Conservation (phyloP, 2,113 vertebrate genomes). For the Drymodes brunneopygia region DNA sequence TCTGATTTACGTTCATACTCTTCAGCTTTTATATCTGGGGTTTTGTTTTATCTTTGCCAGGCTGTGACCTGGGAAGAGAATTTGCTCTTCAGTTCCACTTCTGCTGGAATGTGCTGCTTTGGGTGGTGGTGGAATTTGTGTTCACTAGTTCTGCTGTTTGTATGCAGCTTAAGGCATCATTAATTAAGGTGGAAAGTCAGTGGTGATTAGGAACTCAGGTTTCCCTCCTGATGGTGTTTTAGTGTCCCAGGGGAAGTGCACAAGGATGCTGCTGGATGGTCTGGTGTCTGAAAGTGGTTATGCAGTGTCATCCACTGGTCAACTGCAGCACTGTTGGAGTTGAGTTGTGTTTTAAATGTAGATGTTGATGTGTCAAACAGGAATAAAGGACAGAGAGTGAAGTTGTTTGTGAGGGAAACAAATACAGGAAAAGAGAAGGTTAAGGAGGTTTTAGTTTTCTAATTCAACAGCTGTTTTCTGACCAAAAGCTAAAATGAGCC, state of each 20-base stretch:
- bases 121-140: background rate
- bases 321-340: background rate
- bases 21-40: background rate
- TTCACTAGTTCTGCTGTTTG: background rate
- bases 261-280: background rate
- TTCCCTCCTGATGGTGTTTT: background rate
- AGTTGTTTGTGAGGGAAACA: background rate
- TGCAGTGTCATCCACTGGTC: background rate
- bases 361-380: background rate
- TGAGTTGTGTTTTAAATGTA: background rate
- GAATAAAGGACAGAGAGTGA: background rate
- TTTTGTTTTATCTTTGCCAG: background rate
- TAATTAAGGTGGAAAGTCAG: background rate
- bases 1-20: background rate
- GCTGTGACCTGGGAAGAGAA: background rate
- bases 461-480: background rate
- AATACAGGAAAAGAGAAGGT: background rate
- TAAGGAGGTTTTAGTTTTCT: background rate
- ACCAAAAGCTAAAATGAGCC: background rate
- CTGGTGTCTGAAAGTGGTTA: background rate
- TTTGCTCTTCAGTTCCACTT: background rate
- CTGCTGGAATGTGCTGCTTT: background rate
- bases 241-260: background rate
- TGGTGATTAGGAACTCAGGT: background rate
- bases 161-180: background rate